These are phyloP conservation scores for Drosophila multiciliata DNA, from an alignment of 2,888 invertebrate species.

Conservation along the genomic window DNA sequence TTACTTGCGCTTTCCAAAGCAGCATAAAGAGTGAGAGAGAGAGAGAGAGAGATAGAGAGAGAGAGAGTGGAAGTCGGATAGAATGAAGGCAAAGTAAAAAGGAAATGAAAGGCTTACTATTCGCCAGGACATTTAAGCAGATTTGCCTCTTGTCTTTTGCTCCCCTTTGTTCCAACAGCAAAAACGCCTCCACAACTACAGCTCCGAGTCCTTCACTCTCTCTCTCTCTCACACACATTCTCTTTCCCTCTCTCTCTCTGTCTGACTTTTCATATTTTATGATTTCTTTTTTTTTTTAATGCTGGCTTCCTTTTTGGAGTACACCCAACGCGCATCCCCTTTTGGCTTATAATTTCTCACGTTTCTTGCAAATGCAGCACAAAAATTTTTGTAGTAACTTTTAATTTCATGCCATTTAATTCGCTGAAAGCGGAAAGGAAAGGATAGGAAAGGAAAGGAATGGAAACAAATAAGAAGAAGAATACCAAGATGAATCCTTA, in stretches of 20 bases:
- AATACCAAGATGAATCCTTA: slow-evolving; percentile 62
- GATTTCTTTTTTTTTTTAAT: slow-evolving; percentile 42
- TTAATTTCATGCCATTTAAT: slow-evolving; percentile 82
- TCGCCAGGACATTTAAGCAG: slow-evolving; percentile 77
- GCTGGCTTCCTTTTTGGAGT: slow-evolving; percentile 48
- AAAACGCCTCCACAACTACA: background rate
- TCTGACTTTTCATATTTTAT: slow-evolving; percentile 59
- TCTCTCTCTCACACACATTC: background rate
- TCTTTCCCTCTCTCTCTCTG: background rate
- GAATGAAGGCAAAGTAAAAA: slow-evolving; percentile 2
- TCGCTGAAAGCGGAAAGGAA: slow-evolving; percentile 78
- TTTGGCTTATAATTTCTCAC: slow-evolving; percentile 79
- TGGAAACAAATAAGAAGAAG: slow-evolving; percentile 29
- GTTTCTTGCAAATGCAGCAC: slow-evolving; percentile 82
- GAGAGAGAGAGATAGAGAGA: slow-evolving; percentile 17
- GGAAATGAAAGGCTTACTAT: slow-evolving; percentile 69
- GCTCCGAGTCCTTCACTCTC: background rate
- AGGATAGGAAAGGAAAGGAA: slow-evolving; percentile 49
- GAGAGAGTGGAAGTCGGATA: background rate
- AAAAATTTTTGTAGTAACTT: slow-evolving; percentile 79
- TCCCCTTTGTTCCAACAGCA: no score
- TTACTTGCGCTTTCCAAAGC: slow-evolving; percentile 44
- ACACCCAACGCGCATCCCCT: slow-evolving; percentile 40
- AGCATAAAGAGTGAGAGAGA: slow-evolving; percentile 10
- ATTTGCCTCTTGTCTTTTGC: slow-evolving; percentile 66